Evolutionary conservation across 2,888 invertebrate genomes (phyloP), one percentile per base, ranked within the genome.

Genomic region (Drosophila paranaensis): DNA sequence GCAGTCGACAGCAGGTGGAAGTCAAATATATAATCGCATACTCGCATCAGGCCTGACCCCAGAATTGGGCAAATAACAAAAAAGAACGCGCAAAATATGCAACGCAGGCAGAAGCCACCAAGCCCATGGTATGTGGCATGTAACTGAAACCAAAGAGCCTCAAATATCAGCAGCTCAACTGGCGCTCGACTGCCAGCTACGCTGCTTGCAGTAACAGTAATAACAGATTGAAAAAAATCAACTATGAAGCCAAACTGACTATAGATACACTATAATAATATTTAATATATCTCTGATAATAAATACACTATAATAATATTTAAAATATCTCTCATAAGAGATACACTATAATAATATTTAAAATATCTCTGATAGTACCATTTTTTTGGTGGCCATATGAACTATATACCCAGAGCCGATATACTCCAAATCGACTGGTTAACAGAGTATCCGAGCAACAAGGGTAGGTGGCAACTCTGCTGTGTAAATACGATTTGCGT

Each of bases 11-110:
- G 66, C 50, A 61, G 64, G 51, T 55, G 61, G 42, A 77, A 71
- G 66, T 55, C 58, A 81, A 70, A 83, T 65, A 81, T 55, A 63
- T 60, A 70, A 60, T 71, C 33, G 53, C 43, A 51, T 58, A 60
- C 54, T 48, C 40, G 45, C 43, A 50, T 45, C 55, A 63, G 48
- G 39, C 43, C 53, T 42, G 53, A 69, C 61, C 60, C 46, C 51
- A 56, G 56, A 85, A 85, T 83, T 77, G 86, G 78, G 68, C 73
- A 85, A 85, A 85, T 88, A 79, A 68, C 74, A 82, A 83, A 62
- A 76, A 70, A 71, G 74, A 82, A 58, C 20, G 27, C 39, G 51
- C n/a, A 35, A 71, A 79, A 71, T 79, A 82, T 82, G 82, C 71
- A 84, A 65, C 68, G 56, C 81, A 54, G 64, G 55, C 57, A 71